Evolutionary conservation across 1,140 invertebrate species (phyloP), one percentile per base, ranked within the genome.

Genomic region (Zaprionus africanus): DNA sequence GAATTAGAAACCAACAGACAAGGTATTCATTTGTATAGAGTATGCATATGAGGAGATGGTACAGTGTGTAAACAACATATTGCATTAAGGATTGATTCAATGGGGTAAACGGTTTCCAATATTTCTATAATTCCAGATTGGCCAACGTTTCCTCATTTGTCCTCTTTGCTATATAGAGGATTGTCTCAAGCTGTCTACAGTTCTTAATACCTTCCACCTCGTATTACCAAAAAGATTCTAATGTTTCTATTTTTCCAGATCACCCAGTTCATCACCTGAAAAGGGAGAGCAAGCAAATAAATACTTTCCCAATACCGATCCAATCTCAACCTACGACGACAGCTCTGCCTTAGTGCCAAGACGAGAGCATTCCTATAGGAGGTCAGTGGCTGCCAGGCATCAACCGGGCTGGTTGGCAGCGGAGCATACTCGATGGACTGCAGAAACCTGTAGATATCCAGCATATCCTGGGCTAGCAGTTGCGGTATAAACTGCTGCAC

Each of bases 401-500:
- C 51, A 0, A 15, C 22, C 0, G 12, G 26, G 9, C 49, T 70
- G 5, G 66, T 54, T 1, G 75, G 61, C 11, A 84, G 17, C 0
- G 38, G 24, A 1, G 65, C 46, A 7, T 73, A 38, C 11, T 80
- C 67, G 38, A 79, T 66, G 11, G 5, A 13, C 15, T 67, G 9
- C 13, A 88, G n/a, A 7, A 49, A 67, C 1, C 41, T n/a, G 1
- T 60, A 11, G 1, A 88, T 24, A 1, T 6, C 57, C 0, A 38
- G 4, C 41, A 68, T 73, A 26, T 88, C 84, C 65, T 88, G 84
- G 1, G 28, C 26, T 6, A 88, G 41, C 5, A 88, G 13, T 38
- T 78, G 85, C 0, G 78, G 85, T 12, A 76, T 68, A 71, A 88
- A 88, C 56, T 71, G 57, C 49, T 81, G 51, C 1, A 81, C 26